Evolutionary conservation across 1,140 invertebrate species (phyloP), one percentile per base, ranked within the genome.

Genomic region (Druon quercuslanigerum): DNA sequence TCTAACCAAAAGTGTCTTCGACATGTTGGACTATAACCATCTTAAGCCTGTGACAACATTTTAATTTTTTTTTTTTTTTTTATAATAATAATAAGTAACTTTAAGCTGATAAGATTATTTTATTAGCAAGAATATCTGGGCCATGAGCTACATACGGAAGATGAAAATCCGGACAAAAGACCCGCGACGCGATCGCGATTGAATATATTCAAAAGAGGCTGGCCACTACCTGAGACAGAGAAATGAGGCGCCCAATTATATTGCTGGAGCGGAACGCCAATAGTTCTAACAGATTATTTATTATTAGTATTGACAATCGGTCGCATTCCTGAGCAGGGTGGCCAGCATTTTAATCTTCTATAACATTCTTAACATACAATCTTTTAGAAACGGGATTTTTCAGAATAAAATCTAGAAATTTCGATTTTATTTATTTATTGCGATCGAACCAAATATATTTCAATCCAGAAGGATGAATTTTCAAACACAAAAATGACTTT

Each of bases 151-250:
- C 25, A 66, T 66, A 40, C 57, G 25, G 57, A 66, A 33, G 57
- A 66, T 66, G 57, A 25, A 66, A 66, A 66, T 66, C 57, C 25
- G 57, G 57, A 9, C 40, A 66, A 66, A 40, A 66, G 57, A 16
- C 16, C 57, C 25, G 4, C 25, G 4, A 5, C 57, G 40, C 40
- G 57, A 66, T 66, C 19, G 57, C 40, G 25, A 66, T 66, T 66
- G 16, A 66, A 33, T 33, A 66, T 66, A 66, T 66, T 66, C 57
- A 66, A 66, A 66, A 66, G 20, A 66, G 57, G 25, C 57, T 25
- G 20, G 20, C 20, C 20, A 1, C 57, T 16, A 66, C 25, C 57
- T 66, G 57, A 14, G 20, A 33, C 12, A 40, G 13, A 66, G 57
- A 25, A 66, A 66, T 33, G 40, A 25, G 2, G 25, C 56, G 57